These are phyloP conservation scores for Oplegnathus fasciatus DNA, from an alignment of 2,113 vertebrate genomes.

Conservation along the genomic window DNA sequence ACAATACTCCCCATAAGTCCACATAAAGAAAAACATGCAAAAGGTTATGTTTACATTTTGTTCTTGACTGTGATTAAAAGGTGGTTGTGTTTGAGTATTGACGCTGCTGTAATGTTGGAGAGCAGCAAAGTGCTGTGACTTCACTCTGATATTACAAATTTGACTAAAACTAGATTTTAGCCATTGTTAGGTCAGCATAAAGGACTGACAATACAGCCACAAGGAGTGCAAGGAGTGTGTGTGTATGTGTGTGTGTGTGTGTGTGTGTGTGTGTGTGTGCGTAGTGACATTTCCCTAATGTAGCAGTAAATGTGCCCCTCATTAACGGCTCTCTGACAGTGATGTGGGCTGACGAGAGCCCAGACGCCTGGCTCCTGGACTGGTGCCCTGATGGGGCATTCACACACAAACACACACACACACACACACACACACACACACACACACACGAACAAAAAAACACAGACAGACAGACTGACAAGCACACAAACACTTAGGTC, in stretches of 20 bases:
- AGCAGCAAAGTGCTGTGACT: background rate
- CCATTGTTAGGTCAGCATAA: conserved; percentile 28
- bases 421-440: conserved; percentile 7
- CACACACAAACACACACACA: conserved; percentile 60
- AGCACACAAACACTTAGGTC: conserved; percentile 26
- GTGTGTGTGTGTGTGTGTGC: conserved; percentile 38
- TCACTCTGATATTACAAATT: background rate
- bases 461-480: conserved; percentile 1
- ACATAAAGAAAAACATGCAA: background rate
- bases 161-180: background rate
- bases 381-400: conserved; percentile 81
- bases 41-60: background rate
- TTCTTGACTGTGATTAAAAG: background rate
- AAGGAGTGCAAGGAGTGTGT: conserved; percentile 13
- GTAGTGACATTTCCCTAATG: conserved; percentile 96
- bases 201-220: conserved; percentile 5
- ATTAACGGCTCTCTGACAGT: conserved; percentile 92
- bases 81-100: background rate
- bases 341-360: conserved; percentile 90
- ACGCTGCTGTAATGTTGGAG: too few species aligned
- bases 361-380: conserved; percentile 84
- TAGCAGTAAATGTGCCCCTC: conserved; percentile 91
- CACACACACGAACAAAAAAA: conserved; percentile 8
- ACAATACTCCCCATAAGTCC: too few species aligned
- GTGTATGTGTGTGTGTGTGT: conserved; percentile 18